phyloP scores from a whole-genome alignment of 2,888 invertebrate genomes.

The Petrophora chlorosata region DNA sequence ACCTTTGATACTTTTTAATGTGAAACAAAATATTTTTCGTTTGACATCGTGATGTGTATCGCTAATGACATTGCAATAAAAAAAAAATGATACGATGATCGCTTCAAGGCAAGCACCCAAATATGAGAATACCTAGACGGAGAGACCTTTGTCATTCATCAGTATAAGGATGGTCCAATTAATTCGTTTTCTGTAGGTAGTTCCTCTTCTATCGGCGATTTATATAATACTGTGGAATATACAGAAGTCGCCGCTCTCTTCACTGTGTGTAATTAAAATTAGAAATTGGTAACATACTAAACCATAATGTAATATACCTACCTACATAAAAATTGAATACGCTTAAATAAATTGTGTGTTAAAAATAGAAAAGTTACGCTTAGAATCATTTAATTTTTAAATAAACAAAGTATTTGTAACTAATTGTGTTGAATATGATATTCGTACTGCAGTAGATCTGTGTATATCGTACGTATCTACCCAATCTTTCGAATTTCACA shows the following conservation, averaged over 20 bases:
- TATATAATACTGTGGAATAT: conserved; percentile 33
- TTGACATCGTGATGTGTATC: no score
- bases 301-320: conserved; percentile 53
- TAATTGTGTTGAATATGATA: conserved; percentile 76
- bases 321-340: conserved; percentile 63
- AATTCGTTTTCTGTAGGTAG: conserved; percentile 75
- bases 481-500: conserved; percentile 71
- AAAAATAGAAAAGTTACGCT: conserved; percentile 79
- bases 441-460: conserved; percentile 81
- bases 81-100: neutral
- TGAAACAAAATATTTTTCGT: neutral
- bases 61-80: neutral
- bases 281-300: conserved; percentile 47
- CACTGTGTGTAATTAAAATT: conserved; percentile 47
- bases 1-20: neutral
- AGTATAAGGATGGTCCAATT: conserved; percentile 55
- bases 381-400: conserved; percentile 76
- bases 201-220: conserved; percentile 67
- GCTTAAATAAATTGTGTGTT: conserved; percentile 80
- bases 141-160: conserved; percentile 43
- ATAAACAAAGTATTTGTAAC: conserved; percentile 72
- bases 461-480: conserved; percentile 66
- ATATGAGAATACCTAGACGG: conserved; percentile 15
- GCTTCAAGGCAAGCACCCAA: conserved; percentile 6
- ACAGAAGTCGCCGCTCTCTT: conserved; percentile 34